Conservation (phyloP, 1,140 invertebrate species). For the Drosophila murphyi region DNA sequence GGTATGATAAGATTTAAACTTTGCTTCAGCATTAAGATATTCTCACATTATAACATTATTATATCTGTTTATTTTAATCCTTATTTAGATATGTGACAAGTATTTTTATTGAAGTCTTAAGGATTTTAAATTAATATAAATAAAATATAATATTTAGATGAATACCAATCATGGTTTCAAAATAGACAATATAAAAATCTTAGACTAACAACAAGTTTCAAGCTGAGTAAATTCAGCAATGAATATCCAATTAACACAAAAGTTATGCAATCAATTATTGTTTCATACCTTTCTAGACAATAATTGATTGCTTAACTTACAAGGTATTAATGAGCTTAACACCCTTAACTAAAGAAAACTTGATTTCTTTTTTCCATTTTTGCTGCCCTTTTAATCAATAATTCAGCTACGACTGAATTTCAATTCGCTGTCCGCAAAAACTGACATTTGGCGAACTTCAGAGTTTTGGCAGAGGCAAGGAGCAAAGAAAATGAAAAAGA, state of each 20-base stretch:
- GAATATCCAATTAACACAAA: background rate
- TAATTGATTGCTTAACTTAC: background rate
- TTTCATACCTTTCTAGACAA: too few relatives aligned
- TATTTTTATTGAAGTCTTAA: too few relatives aligned
- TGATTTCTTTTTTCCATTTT: background rate
- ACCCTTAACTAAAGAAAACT: background rate
- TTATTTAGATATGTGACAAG: too few relatives aligned
- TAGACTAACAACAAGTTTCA: too few relatives aligned
- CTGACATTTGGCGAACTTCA: background rate
- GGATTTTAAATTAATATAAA: too few relatives aligned
- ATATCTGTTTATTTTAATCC: too few relatives aligned
- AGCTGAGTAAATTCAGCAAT: too few relatives aligned
- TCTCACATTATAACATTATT: background rate
- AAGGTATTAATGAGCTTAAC: background rate
- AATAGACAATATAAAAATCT: too few relatives aligned
- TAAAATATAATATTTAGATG: too few relatives aligned
- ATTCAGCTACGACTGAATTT: conserved; percentile 62
- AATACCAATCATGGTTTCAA: too few relatives aligned
- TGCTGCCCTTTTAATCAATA: conserved; percentile 65
- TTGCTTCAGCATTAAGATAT: too few relatives aligned
- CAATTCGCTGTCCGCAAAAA: conserved; percentile 34
- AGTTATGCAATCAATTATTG: background rate
- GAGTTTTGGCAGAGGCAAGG: conserved; percentile 14
- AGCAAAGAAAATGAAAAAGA: background rate
- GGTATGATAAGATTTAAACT: background rate